Base-by-base conservation (phyloP, 2,113 vertebrate species). In the Phyllopteryx taeniolatus region DNA sequence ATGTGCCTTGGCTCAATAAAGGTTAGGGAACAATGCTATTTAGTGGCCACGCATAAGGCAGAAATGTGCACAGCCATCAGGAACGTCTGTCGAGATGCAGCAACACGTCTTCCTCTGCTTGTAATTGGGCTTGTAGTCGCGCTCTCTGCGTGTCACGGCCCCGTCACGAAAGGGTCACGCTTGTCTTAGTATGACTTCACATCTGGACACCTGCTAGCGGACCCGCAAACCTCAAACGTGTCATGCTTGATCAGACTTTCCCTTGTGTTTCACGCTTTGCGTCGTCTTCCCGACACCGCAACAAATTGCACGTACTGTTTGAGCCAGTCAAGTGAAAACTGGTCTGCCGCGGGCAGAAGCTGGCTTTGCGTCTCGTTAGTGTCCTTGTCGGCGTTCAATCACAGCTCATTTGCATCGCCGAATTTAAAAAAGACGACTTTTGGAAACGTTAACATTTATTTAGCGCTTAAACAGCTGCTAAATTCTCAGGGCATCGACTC, bases 71-170 rank as follows among this genome's bases (percentile, higher is more conserved):
- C 27, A 27, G 22, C 8, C 56, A 27, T 57, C 56, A 27, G 76
- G 73, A 67, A 87, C 76, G 57, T 74, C 70, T 76, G 63, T 74
- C 76, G 73, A 79, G 79, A 81, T 76, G 71, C 57, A 83, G 71
- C 74, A 72, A 51, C 70, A 72, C 8, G 57, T 43, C 56, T 61
- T 19, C 6, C n/a, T 46, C 43, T 22, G 59, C 44, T 57, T 67
- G 47, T 78, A 71, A 59, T 81, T 71, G 57, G 17, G 59, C 57
- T 62, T 76, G 71, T 66, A 47, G 71, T 68, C 67, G 67, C 42
- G 74, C 57, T 73, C 70, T 71, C 74, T 71, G 67, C 47, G 64
- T 44, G 75, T 70, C 59, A 60, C 61, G 49, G 71, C 78, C 68
- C 68, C 43, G 73, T 51, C 71, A 20, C 66, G 44, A 69, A 77